Base-by-base conservation (phyloP, 2,113 vertebrate genomes). In the Crotalus viridis region DNA sequence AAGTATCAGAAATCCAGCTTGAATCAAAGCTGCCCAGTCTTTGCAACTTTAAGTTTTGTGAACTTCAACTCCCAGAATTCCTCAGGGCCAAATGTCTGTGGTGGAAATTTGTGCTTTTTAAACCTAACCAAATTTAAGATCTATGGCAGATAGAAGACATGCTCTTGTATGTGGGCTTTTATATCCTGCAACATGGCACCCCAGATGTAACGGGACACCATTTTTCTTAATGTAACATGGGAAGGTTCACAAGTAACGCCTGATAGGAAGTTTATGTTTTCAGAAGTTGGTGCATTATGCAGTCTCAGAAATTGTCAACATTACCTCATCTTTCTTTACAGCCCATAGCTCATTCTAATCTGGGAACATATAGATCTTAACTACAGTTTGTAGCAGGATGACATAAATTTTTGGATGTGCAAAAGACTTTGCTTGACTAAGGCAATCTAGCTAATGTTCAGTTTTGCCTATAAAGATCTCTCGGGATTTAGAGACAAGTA, bases 401-500 rank as follows among this genome's bases (percentile, higher is more conserved):
- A 96, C 0, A 0, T 95, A 93, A 90, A 95, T 51, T 94, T 92
- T 74, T 96, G 94, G 61, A 96, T 89, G 93, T 90, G 69, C 85
- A 64, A 22, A 90, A 85, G 0, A 0, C 85, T 94, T 93, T 33
- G 1, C 13, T 54, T 5, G 43, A 0, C 86, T 92, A 94, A 94
- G 95, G 91, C 94, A 95, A 95, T 95, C 92, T 91, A 94, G 94
- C 91, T 96, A 95, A 96, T 92, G 93, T 46, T 87, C 90, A 94
- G 89, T 91, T 96, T 85, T 95, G 87, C 95, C 90, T 94, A 85
- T 51, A 90, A 94, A 90, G 89, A 51, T 92, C 92, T 94, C 95
- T 81, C 39, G 61, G 90, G 51, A 61, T 43, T 92, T 21, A 93
- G 85, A 91, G 81, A 61, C 57, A 81, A 89, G 46, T 51, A 94